Conservation (phyloP, 2,797 vertebrate genomes). For the Dicrostonyx torquatus region DNA sequence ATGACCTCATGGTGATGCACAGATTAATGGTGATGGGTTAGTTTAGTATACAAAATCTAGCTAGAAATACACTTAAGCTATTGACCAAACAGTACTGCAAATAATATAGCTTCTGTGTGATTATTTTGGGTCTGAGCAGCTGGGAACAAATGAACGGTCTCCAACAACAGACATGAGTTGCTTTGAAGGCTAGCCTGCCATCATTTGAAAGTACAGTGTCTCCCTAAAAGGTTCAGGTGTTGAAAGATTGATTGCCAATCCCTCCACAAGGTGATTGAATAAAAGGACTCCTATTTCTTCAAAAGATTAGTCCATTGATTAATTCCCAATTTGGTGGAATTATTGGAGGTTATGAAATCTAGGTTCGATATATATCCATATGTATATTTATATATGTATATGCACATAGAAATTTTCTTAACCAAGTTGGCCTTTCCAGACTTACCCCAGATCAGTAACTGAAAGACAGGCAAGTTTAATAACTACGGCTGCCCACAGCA, state of each 20-base stretch:
- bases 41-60: too few species aligned
- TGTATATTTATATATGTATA: background rate
- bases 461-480: background rate
- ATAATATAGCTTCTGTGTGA: too few species aligned
- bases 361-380: background rate
- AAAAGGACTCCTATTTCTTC: background rate
- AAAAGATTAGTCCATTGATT: background rate
- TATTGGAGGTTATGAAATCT: background rate
- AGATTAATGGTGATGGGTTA: too few species aligned
- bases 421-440: background rate
- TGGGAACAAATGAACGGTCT: too few species aligned
- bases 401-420: background rate
- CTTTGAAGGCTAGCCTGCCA: background rate
- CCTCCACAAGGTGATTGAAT: too few species aligned
- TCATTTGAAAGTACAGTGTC: background rate
- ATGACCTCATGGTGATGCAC: too few species aligned
- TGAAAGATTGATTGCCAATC: background rate
- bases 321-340: background rate
- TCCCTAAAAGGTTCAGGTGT: background rate
- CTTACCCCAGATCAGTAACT: background rate
- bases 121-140: too few species aligned
- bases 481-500: background rate
- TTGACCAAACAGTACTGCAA: too few species aligned
- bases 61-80: too few species aligned
- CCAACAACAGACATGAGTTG: background rate